A percentile compares a stretch with the other conserved stretches of the same genome.
phyloP scores from a whole-genome alignment of 2,113 vertebrate genomes.

The Callospermophilus lateralis region DNA sequence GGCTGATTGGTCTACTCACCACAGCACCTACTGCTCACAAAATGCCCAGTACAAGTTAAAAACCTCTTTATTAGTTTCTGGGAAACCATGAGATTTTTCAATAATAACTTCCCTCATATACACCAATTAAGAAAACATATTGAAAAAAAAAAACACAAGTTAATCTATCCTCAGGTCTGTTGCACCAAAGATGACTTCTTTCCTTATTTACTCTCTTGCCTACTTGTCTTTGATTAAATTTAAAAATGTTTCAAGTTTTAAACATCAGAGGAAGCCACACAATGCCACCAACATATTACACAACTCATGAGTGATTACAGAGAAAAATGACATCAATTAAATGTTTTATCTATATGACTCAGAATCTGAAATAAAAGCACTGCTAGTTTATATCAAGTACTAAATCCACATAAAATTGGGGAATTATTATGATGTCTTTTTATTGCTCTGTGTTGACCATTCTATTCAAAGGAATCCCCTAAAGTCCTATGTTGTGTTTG shows the following conservation, averaged over 20 bases:
- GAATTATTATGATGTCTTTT: background rate
- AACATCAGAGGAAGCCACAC: constrained; percentile 7
- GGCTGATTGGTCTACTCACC: background rate
- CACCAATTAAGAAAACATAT: background rate
- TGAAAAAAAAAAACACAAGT: background rate
- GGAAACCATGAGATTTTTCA: background rate
- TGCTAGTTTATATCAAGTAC: background rate
- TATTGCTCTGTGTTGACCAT: background rate
- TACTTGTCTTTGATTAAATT: background rate
- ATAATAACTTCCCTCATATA: background rate
- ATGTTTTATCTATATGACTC: constrained; percentile 33
- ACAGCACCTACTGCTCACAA: background rate
- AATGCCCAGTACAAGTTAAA: background rate
- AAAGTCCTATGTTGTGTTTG: background rate
- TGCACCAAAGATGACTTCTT: background rate
- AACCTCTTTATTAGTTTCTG: background rate
- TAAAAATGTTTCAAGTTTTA: constrained; percentile 25
- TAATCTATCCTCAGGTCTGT: background rate
- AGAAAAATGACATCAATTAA: background rate
- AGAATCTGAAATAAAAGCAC: constrained; percentile 9
- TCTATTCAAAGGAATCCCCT: constrained; percentile 18
- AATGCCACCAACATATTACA: background rate
- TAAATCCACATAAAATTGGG: background rate
- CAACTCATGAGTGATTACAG: background rate
- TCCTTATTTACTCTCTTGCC: background rate